These are phyloP conservation scores for Dryoscopus gambensis DNA, from an alignment of 2,113 vertebrate species.

Conservation along the genomic window DNA sequence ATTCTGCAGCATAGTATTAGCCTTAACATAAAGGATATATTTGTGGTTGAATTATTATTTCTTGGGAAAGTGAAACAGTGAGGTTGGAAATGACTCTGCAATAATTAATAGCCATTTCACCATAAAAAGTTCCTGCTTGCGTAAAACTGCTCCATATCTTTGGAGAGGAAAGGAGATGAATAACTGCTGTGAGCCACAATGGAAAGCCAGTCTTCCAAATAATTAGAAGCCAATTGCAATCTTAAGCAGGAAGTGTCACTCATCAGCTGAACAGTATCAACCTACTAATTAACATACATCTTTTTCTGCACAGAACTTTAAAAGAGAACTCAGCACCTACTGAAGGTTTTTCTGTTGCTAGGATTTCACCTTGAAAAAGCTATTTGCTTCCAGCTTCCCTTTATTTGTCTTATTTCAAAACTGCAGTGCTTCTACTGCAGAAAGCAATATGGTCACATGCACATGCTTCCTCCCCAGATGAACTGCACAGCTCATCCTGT, in stretches of 20 bases:
- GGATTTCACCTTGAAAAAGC: neutral
- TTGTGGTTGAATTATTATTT: neutral
- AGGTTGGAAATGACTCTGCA: conserved; percentile 4
- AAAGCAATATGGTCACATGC: neutral
- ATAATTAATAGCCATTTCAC: conserved; percentile 32
- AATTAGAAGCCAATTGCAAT: conserved; percentile 31
- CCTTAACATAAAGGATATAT: neutral
- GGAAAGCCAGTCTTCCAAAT: conserved; percentile 25
- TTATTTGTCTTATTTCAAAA: conserved; percentile 1
- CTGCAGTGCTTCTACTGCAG: neutral
- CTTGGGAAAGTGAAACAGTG: neutral
- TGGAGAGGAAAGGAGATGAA: neutral
- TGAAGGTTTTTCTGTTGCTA: neutral
- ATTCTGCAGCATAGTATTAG: neutral
- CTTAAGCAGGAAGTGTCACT: conserved; percentile 31
- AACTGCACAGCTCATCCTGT: conserved; percentile 6
- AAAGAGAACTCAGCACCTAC: neutral
- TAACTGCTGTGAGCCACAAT: conserved; percentile 10
- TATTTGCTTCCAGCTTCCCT: neutral
- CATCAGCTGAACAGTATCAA: neutral
- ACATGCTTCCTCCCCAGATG: neutral
- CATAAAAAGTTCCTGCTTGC: conserved; percentile 23
- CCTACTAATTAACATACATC: neutral
- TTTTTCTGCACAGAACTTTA: neutral
- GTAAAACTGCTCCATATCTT: neutral